These are phyloP conservation scores for Capreolus pygargus DNA, from an alignment of 2,113 vertebrate species.

Conservation along the genomic window DNA sequence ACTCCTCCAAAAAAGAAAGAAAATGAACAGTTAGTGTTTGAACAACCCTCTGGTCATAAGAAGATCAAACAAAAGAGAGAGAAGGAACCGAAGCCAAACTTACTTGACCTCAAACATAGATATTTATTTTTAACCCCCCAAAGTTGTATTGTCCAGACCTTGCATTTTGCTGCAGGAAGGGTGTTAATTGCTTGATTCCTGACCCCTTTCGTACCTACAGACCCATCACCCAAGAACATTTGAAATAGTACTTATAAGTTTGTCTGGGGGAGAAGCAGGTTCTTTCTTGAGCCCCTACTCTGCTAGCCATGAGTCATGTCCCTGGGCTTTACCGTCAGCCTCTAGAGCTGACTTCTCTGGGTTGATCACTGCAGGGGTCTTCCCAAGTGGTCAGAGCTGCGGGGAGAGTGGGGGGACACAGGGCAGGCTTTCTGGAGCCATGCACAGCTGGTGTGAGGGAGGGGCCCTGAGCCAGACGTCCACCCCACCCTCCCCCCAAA, in stretches of 20 bases:
- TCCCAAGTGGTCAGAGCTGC: background rate
- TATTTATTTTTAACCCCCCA: background rate
- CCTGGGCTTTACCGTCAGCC: background rate
- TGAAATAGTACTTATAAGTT: background rate
- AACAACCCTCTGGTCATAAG: background rate
- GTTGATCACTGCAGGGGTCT: background rate
- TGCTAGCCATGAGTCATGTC: fast-evolving
- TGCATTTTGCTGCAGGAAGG: background rate
- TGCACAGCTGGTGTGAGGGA: background rate
- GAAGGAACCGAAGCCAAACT: background rate
- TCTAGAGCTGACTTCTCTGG: background rate
- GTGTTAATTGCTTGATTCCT: fast-evolving
- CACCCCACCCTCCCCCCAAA: background rate
- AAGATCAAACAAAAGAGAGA: background rate
- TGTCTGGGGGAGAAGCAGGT: background rate
- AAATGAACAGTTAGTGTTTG: background rate
- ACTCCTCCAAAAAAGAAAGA: background rate
- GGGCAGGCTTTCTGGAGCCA: background rate
- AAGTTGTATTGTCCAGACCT: background rate
- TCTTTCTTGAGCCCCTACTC: background rate
- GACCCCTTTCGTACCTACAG: background rate
- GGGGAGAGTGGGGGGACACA: fast-evolving
- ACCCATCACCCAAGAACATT: background rate
- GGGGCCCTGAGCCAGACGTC: background rate
- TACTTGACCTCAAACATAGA: background rate